Conservation (phyloP, 2,113 vertebrate species). For the Zosterops borbonicus region DNA sequence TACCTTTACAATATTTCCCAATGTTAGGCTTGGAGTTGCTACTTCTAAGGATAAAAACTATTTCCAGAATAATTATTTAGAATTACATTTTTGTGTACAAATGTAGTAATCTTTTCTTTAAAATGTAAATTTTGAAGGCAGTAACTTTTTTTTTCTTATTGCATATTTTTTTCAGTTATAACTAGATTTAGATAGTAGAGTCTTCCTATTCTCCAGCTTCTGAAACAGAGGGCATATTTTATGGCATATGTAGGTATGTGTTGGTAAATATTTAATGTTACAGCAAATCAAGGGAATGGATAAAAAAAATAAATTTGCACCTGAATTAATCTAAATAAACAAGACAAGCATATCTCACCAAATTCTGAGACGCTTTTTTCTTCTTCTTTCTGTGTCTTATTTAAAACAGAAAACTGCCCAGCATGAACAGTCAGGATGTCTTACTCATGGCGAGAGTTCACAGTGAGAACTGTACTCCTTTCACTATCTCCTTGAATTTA, state of each 20-base stretch:
- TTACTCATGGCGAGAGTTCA: background rate
- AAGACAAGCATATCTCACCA: background rate
- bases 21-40: background rate
- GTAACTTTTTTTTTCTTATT: background rate
- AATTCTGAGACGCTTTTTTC: background rate
- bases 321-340: background rate
- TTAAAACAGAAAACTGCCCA: background rate
- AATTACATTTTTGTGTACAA: background rate
- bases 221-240: background rate
- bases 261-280: background rate
- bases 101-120: background rate
- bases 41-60: background rate
- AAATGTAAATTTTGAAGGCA: background rate
- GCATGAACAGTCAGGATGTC: background rate
- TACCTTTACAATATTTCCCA: background rate
- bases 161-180: background rate
- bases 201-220: background rate
- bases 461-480: background rate
- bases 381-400: background rate
- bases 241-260: background rate
- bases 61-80: background rate
- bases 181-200: background rate
- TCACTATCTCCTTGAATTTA: background rate
- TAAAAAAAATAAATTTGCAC: background rate
- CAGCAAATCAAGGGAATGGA: background rate